Conservation (phyloP, 2,113 vertebrate species). For the Aegithalos caudatus region DNA sequence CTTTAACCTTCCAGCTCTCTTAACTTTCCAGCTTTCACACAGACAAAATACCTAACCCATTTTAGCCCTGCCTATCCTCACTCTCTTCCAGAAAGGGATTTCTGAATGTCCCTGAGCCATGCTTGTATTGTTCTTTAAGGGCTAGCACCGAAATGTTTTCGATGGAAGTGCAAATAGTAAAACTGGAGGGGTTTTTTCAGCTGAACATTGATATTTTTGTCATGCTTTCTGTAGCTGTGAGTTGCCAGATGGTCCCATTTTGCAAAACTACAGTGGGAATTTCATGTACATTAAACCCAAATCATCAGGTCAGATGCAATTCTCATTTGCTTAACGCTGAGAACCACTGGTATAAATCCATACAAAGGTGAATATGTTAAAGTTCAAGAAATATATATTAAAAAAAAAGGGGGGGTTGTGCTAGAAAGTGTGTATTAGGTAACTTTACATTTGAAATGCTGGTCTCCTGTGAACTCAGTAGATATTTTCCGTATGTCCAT, state of each 20-base stretch:
- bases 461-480: constrained; percentile 43
- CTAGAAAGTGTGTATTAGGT: constrained; percentile 4
- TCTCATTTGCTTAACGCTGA: neutral
- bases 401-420: neutral
- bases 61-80: neutral
- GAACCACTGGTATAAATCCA: neutral
- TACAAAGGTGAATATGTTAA: neutral
- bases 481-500: constrained; percentile 65
- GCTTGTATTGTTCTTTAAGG: neutral
- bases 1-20: neutral
- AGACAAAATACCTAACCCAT: neutral
- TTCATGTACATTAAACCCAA: neutral
- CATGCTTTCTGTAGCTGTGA: neutral
- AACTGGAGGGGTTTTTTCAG: neutral
- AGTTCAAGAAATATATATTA: neutral
- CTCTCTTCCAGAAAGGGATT: neutral
- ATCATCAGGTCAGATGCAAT: neutral
- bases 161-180: neutral
- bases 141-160: neutral
- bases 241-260: neutral
- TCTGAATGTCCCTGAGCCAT: neutral
- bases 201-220: neutral
- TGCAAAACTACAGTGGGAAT: neutral
- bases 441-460: constrained; percentile 32
- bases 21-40: neutral